Base-by-base conservation (phyloP, 2,113 vertebrate genomes). In the Psittacula cyanocephala region DNA sequence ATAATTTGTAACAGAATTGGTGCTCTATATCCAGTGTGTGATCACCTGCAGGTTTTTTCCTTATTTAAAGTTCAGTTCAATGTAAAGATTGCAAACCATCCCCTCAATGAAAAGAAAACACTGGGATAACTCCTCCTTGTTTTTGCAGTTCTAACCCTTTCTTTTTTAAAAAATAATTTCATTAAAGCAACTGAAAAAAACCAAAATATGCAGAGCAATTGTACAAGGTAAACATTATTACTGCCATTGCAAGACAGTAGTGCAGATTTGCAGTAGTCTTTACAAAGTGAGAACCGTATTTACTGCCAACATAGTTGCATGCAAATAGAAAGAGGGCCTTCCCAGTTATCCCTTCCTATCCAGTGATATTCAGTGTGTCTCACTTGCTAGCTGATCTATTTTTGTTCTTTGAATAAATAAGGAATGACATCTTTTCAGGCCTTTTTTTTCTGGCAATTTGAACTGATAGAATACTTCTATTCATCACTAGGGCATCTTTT, bases 371-470 rank as follows among this genome's bases (percentile, higher is more conserved):
- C 37, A 49, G 1, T 46, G 14, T 80, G 31, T 88, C 60, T 80
- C 75, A n/a, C 63, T 91, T 83, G n/a, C 37, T 83, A 35, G 46
- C 46, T 77, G 59, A 57, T 75, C n/a, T 33, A 4, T 69, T 86
- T 91, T 81, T 78, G 35, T 88, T 86, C 72, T 67, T 68, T 64
- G 43, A 57, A 49, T 81, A 84, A 71, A 78, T 71, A 95, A 76
- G 77, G 43, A 72, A 41, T 81, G 39, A 52, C 10, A 15, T 43
- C 1, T 62, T 70, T 81, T 59, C 71, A 65, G 12, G 6, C 11
- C 9, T 49, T 46, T 94, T 75, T 75, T 43, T 91, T 81, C 47
- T 80, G 62, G 35, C 9, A 17, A 1, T 59, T 37, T 81, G 53
- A 86, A 75, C 33, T 35, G 33, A 46, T 39, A 79, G 69, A 81